These are phyloP conservation scores for Triops cancriformis DNA, from an alignment of 1,140 invertebrate genomes.

Conservation along the genomic window DNA sequence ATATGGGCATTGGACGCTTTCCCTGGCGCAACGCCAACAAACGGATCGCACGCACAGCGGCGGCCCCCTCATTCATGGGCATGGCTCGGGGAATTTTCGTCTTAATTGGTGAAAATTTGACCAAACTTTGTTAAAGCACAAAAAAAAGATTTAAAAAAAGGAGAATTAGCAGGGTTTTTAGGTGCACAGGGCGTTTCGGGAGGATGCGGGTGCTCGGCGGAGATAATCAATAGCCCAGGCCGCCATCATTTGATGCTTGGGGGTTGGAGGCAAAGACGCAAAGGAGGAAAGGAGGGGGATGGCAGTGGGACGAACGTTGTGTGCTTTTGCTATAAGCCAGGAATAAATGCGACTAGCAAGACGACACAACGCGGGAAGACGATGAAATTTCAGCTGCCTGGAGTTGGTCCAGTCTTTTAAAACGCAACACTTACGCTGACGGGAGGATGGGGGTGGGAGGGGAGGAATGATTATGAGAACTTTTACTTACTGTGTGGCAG, in stretches of 20 bases:
- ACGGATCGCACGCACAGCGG: neutral
- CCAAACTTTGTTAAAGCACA: neutral
- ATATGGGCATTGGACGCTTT: constrained; percentile 2
- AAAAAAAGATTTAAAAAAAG: neutral
- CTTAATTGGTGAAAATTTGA: neutral
- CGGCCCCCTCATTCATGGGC: no score
- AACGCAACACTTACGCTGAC: neutral
- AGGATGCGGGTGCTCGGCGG: neutral
- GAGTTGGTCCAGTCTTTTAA: constrained; percentile 4
- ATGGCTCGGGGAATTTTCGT: no score
- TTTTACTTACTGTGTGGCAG: neutral
- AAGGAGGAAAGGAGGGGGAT: neutral
- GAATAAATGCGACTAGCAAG: neutral
- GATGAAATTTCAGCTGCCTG: neutral
- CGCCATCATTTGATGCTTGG: neutral
- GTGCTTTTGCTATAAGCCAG: neutral
- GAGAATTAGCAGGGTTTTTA: neutral
- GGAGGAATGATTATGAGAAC: neutral
- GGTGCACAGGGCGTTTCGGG: neutral
- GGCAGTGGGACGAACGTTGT: neutral
- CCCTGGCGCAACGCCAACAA: neutral
- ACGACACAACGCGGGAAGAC: neutral
- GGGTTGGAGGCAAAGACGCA: neutral
- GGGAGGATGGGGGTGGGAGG: neutral
- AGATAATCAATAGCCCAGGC: constrained; percentile 13